These are phyloP conservation scores for Oreochromis grahami DNA, from an alignment of 2,797 vertebrate genomes.

Conservation along the genomic window DNA sequence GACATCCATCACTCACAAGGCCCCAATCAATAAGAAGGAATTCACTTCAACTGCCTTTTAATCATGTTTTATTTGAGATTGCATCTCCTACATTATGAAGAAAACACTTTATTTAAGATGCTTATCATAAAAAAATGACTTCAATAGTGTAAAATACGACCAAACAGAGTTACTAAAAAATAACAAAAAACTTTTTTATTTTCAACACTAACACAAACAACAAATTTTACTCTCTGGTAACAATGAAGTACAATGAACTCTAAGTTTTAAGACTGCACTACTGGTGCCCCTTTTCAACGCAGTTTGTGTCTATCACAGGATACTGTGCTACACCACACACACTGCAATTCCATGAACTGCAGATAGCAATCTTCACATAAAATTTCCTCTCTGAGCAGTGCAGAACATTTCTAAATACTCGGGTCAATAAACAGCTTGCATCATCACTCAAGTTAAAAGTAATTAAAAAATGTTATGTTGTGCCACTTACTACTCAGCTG, in stretches of 20 bases:
- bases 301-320: background rate
- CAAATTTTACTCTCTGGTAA: background rate
- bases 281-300: background rate
- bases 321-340: background rate
- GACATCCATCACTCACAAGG: background rate
- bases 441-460: background rate
- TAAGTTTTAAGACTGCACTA: background rate
- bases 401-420: background rate
- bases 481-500: background rate
- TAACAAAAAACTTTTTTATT: background rate
- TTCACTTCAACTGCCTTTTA: background rate
- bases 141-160: background rate
- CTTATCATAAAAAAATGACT: background rate
- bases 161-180: background rate
- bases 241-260: background rate
- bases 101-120: background rate
- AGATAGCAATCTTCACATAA: background rate
- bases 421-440: background rate
- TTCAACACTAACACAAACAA: background rate
- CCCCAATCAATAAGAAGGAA: background rate
- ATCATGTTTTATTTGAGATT: background rate
- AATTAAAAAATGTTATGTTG: background rate
- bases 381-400: background rate
- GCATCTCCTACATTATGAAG: background rate
- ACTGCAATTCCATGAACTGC: background rate